Evolutionary conservation across 2,888 invertebrate genomes (phyloP).

Genomic region (Liodrosophila aerea): DNA sequence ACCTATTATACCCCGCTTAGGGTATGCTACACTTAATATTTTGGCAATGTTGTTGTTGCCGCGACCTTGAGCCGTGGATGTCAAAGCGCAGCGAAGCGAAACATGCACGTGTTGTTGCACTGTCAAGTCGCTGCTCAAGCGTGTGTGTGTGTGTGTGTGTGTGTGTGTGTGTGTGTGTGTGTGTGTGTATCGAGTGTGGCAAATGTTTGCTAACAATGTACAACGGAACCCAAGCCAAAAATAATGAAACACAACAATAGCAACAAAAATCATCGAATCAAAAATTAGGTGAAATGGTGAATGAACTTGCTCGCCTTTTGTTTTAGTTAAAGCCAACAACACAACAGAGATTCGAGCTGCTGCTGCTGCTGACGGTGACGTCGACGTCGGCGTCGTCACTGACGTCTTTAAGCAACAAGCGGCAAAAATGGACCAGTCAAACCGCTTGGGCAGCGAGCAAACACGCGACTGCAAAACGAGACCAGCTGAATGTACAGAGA

Average conservation of each 20-base stretch:
- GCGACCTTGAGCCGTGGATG: constrained; percentile 43
- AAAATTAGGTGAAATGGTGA: constrained; percentile 72
- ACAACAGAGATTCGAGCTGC: not conserved
- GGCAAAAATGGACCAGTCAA: constrained; percentile 62
- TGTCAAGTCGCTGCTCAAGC: not conserved
- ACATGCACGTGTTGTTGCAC: constrained; percentile 35
- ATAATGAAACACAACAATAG: not conserved
- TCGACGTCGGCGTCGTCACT: not conserved
- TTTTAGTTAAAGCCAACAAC: constrained; percentile 48
- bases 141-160: not conserved
- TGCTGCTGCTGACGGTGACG: constrained; percentile 6
- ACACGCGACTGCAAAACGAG: constrained; percentile 63
- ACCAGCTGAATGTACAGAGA: constrained; percentile 34
- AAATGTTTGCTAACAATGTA: constrained; percentile 2
- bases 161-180: too few relatives aligned
- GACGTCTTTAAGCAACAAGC: constrained; percentile 17
- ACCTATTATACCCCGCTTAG: too few relatives aligned
- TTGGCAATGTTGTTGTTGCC: constrained; percentile 11
- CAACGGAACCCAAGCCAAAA: constrained; percentile 34
- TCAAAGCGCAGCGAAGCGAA: constrained; percentile 37
- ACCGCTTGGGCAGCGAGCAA: constrained; percentile 46
- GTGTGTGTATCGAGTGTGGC: not conserved
- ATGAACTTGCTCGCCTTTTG: constrained; percentile 63
- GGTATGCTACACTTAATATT: too few relatives aligned
- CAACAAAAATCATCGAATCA: constrained; percentile 35